A percentile compares a stretch with the other conserved stretches of the same genome.
Evolutionary conservation across 64 coral and sea anemone genomes (phyloP).

Genomic region (Exaiptasia diaphana): DNA sequence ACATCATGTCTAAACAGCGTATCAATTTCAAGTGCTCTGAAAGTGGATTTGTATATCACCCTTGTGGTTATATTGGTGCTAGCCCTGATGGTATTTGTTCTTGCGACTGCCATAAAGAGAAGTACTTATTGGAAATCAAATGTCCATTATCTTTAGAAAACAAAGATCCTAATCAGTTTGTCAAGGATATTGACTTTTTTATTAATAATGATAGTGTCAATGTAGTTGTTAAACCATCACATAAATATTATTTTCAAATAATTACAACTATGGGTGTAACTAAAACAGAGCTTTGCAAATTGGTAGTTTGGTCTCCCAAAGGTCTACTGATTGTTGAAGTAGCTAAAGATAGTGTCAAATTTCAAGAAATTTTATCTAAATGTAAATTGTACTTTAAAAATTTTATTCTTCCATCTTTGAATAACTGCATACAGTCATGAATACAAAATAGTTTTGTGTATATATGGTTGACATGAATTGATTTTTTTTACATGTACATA

Average conservation of each 20-base stretch:
- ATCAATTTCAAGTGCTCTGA: slow-evolving; percentile 13
- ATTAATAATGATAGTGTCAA: background rate
- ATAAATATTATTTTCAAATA: background rate
- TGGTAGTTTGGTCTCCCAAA: background rate
- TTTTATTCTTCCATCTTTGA: too few species aligned
- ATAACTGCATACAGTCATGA: too few species aligned
- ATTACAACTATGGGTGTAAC: background rate
- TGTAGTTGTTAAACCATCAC: background rate
- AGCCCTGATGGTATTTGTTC: slow-evolving; percentile 11
- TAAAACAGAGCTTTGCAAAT: background rate
- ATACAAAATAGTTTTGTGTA: too few species aligned
- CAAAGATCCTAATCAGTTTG: slow-evolving; percentile 8
- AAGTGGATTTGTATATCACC: slow-evolving; percentile 28
- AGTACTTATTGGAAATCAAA: slow-evolving; percentile 15
- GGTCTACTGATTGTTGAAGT: background rate
- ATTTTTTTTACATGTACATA: too few species aligned
- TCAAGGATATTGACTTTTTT: slow-evolving; percentile 34
- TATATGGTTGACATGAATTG: too few species aligned
- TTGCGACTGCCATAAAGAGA: slow-evolving; percentile 4
- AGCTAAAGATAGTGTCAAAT: too few species aligned
- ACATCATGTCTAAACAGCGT: slow-evolving; percentile 5
- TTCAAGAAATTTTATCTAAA: too few species aligned
- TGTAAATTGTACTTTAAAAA: too few species aligned
- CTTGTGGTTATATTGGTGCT: slow-evolving; percentile 26
- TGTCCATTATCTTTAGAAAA: slow-evolving; percentile 15